Percentiles rank a stretch among this genome's conserved stretches.
Evolutionary conservation across 2,113 vertebrate species (phyloP).

Genomic region (Phocoena sinus): DNA sequence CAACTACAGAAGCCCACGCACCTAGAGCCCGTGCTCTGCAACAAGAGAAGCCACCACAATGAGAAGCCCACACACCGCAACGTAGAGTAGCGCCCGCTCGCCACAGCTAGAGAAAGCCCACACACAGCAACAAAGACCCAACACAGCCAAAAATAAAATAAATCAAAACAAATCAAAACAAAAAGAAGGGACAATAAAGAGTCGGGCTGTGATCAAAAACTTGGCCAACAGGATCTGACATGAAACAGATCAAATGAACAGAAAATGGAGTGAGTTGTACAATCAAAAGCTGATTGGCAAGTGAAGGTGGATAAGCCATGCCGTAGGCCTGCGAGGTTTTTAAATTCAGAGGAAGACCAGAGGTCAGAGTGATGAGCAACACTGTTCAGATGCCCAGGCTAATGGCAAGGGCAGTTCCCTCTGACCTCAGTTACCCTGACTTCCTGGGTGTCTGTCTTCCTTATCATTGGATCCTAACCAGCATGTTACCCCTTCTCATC

Average conservation of each 20-base stretch:
- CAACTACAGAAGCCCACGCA: too few relatives aligned
- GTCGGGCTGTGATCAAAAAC: background rate
- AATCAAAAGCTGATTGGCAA: background rate
- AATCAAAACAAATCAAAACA: background rate
- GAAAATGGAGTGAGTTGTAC: background rate
- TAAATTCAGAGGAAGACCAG: background rate
- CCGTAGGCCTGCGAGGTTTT: rapidly evolving
- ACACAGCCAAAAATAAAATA: too few relatives aligned
- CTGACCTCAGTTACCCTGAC: background rate
- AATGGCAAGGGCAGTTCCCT: background rate
- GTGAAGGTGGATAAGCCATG: background rate
- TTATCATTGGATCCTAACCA: background rate
- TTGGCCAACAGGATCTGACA: background rate
- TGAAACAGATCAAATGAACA: background rate
- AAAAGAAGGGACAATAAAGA: background rate
- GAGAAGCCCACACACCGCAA: too few relatives aligned
- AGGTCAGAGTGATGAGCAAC: background rate
- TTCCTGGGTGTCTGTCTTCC: background rate
- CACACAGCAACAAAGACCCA: too few relatives aligned
- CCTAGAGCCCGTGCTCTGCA: too few relatives aligned
- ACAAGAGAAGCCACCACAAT: too few relatives aligned
- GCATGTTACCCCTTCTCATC: background rate
- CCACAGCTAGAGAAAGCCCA: too few relatives aligned
- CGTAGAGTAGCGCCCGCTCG: too few relatives aligned
- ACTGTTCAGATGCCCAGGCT: background rate